Evolutionary conservation across 2,113 vertebrate species (phyloP), one percentile per base, ranked within the genome.

Genomic region (Centropus bengalensis): DNA sequence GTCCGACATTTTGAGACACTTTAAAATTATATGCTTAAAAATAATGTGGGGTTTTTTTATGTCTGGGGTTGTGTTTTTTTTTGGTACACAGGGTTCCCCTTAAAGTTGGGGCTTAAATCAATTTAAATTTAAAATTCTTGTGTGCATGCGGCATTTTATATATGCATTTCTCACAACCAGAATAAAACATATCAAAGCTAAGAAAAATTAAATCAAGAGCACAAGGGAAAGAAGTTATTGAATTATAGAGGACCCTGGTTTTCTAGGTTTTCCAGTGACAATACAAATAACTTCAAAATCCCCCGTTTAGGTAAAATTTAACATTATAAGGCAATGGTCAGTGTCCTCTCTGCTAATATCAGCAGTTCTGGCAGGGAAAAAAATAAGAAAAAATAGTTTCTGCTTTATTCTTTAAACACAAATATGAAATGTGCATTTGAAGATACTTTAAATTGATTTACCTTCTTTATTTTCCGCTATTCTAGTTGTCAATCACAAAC

Each of bases 21-120:
- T 96, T 95, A 89, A 94, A 84, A 95, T 97, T 93, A 92, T 69
- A 88, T 82, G 84, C 86, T 74, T 94, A 91, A 91, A 95, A 93
- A 89, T 93, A 87, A 89, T 3, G n/a, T n/a, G n/a, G 22, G 60
- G 82, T 89, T 49, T 26, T 66, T 94, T 90, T 36, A 36, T 36
- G 36, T 36, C 36, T 36, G 36, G 36, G 36, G 7, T 36, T n/a
- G n/a, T n/a, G n/a, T n/a, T 36, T 36, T 89, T 49, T 26, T 66
- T 94, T 89, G 78, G 38, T 94, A 63, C 70, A 38, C 32, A 77
- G 63, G 52, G 24, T 9, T 89, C 24, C 81, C 68, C 69, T 89
- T 70, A 96, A 95, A 56, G 63, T 94, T 90, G 42, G 55, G 62
- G 66, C 73, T 97, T 91, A 93, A 95, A 94, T 60, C 32, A 54